Base-by-base conservation (phyloP, 1,140 invertebrate genomes). In the Caenorhabditis latens region DNA sequence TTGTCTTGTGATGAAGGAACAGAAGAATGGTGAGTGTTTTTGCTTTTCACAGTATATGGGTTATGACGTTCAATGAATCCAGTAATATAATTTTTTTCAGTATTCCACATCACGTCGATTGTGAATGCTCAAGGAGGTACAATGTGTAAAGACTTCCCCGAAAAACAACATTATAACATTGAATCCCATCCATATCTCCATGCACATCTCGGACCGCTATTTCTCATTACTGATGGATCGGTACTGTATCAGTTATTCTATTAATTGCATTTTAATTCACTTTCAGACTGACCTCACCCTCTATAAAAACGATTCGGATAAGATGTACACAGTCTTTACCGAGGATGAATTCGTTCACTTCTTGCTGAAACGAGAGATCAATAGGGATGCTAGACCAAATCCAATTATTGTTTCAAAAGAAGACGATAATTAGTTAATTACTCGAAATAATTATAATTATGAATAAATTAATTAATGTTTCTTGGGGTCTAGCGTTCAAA, bases 121-220 rank as follows among this genome's bases (percentile, higher is more conserved):
- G 71, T 79, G 0, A 50, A 4, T 24, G 21, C 7, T 21, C 71
- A 79, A 14, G 71, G 71, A 24, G 43, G 43, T 40, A 67, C 13
- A 53, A 24, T 79, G 71, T 9, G n/a, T 4, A n/a, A 14, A n/a
- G 16, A 43, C 9, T 79, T 79, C 14, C 71, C 71, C 4, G n/a
- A 9, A 11, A 79, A 53, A 53, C 8, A 50, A 13, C 8, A 79
- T 4, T 79, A 50, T n/a, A 43, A 14, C 4, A 11, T 50, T 24
- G 71, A 46, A 48, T 50, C 71, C n/a, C 71, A 53, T 53, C 71
- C 71, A 19, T 79, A 79, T 79, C 46, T 48, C 50, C 71, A 79
- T 50, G 46, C 46, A 4, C 43, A 79, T 79, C 46, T 79, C 11
- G 71, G 71, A 79, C 71, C 71, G 4, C 43, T 79, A 11, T 79